phyloP scores from a whole-genome alignment of 2,113 vertebrate species.

The Pseudonaja textilis region DNA sequence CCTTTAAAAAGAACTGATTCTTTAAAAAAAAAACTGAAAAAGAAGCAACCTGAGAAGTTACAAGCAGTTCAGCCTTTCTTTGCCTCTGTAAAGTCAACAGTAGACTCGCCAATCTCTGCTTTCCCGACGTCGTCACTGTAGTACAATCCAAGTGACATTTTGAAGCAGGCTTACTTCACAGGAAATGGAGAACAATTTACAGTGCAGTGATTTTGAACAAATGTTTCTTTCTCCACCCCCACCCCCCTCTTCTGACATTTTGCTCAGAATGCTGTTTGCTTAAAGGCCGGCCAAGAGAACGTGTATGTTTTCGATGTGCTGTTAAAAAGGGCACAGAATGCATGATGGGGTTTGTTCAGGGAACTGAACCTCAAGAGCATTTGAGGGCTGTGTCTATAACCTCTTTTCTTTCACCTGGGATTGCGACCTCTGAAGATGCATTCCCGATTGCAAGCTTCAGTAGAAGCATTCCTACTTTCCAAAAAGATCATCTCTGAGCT shows the following conservation, averaged over 20 bases:
- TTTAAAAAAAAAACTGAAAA: too few relatives aligned
- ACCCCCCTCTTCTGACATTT: not conserved
- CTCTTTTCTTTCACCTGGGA: not conserved
- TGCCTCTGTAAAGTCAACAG: not conserved
- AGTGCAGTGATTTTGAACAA: not conserved
- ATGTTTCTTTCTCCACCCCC: not conserved
- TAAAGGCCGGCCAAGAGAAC: not conserved
- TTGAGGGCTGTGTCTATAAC: not conserved
- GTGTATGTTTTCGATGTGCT: not conserved
- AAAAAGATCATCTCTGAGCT: not conserved
- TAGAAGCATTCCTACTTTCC: not conserved
- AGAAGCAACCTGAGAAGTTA: not conserved
- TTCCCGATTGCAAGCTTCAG: not conserved
- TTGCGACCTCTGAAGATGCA: not conserved
- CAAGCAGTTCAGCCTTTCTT: not conserved
- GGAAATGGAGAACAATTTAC: not conserved
- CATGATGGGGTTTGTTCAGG: not conserved
- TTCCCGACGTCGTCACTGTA: not conserved
- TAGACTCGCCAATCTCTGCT: not conserved
- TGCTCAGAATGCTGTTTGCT: not conserved
- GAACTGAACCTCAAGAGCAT: not conserved
- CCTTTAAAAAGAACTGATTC: not conserved
- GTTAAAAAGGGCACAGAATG: not conserved
- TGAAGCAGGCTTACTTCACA: not conserved
- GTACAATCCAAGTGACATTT: not conserved